Evolutionary conservation across 64 coral and sea anemone genomes (phyloP), one percentile per base, ranked within the genome.

Genomic region (Dendronephthya gigantea): DNA sequence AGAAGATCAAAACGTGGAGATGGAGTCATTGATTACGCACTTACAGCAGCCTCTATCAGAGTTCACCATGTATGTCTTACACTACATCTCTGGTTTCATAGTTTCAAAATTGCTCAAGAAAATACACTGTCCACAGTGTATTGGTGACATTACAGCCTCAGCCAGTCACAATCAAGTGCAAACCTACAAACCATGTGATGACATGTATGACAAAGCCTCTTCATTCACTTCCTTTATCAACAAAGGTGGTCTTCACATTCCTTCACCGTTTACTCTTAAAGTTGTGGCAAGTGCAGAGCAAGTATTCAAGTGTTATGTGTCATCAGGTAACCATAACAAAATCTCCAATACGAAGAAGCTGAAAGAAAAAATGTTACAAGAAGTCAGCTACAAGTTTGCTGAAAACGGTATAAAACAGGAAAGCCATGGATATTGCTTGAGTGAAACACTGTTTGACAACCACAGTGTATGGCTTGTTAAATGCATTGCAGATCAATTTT

Each of bases 121-220:
- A 66, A 3, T 66, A 22, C 14, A 3, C 58, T 66, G 58, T 66
- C 14, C 14, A 3, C 58, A 66, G 58, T 66, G 58, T 15, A 66
- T 66, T 66, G 58, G 14, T 66, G 58, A 66, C 3, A 66, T 66
- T 15, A 2, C 0, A 35, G 25, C 32, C 8, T 35, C 72, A 75
- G 5, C 69, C 25, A 16, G 30, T 33, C 69, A 75, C 4, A 29
- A 29, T 29, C 69, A 27, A 33, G 3, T 27, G 7, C 69, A 16
- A 29, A 6, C 69, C 7, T 75, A 16, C 3, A 75, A 75, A 75
- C n/a, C n/a, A 75, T 6, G 69, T 75, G 69, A 75, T 75, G 69
- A 75, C 69, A 37, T 75, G n/a, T 75, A 75, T 75, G 69, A 31
- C 69, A 75, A 29, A 75, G 69, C 69, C n/a, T n/a, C n/a, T n/a